Evolutionary conservation across 2,113 vertebrate species (phyloP), one percentile per base, ranked within the genome.

Genomic region (Echinops telfairi): DNA sequence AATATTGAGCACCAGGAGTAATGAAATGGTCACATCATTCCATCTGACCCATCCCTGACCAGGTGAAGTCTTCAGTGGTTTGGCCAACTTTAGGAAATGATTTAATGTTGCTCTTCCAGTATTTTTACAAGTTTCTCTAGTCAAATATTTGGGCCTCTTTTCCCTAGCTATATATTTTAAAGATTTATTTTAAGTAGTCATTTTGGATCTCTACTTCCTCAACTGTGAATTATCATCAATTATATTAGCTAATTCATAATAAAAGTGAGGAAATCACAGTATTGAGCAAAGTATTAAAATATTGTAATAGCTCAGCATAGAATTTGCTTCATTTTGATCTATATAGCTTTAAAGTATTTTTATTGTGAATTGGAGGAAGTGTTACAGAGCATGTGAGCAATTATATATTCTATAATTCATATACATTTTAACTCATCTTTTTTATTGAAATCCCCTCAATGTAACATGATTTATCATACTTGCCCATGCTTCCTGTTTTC

Each of bases 71-170:
- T 87, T 93, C 78, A 25, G 68, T 1, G 43, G 94, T 66, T 57
- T 87, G 83, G 36, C 60, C 43, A 58, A 29, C 75, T 73, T 79
- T 71, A 25, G 47, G 66, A 43, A 91, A 77, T 87, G 9, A 29
- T 90, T 78, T 91, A 85, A 91, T 85, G 94, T 84, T 73, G 60
- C 36, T 85, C 86, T 84, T 81, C 84, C 70, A 87, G 31, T 40
- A 19, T 53, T 83, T 90, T 17, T 1, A 22, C 16, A 25, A 90
- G 93, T 94, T 96, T 93, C 91, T 20, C 70, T 40, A 92, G 76
- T n/a, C 86, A 71, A 76, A 94, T 80, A 89, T 70, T 47, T 25
- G 20, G 57, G 62, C 57, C 53, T 88, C 6, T 81, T 80, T 68
- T 71, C 70, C 83, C 79, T 94, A 95, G 81, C 86, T 40, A 70